Base-by-base conservation (phyloP, 2,888 invertebrate genomes). In the Elegia similella region DNA sequence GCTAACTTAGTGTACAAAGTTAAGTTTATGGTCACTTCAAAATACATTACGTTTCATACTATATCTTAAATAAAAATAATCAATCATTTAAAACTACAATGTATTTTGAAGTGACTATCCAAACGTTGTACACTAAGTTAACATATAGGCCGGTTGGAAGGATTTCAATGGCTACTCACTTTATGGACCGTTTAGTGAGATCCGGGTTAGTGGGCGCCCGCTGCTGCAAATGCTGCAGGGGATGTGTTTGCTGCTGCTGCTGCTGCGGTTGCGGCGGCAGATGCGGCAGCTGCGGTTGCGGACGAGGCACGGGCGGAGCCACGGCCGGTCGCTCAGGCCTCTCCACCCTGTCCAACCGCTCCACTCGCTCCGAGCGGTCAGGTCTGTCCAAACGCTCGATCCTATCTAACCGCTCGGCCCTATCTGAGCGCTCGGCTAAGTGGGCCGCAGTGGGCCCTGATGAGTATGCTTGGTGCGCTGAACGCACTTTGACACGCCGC, bases 401-500 rank as follows among this genome's bases (percentile, higher is more conserved):
- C 61, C 75, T 72, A 57, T 72, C 77, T 60, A 70, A 69, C 62
- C 76, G 73, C 55, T 75, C 79, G 61, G 72, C 68, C 62, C 78
- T 64, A 55, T 75, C 73, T 29, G 67, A 63, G 54, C 76, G 72
- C 67, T 84, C 85, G 15, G 80, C 73, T 61, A 80, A 67, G 63
- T 80, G 80, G 47, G 77, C 70, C 61, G 82, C 77, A 42, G 78
- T 75, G 54, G 76, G 73, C 58, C 76, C 82, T 61, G 79, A 78
- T 66, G 89, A 81, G 72, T 81, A 86, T 66, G 75, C 72, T 60
- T 87, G 84, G 75, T 89, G 86, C 62, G 85, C 76, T 60, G 83
- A 72, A 59, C 89, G 96, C 82, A 95, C 93, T 86, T 97, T 97
- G 68, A 97, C 96, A 83, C 96, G 96, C 68, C 96, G 94, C 60